Base-by-base conservation (phyloP, 1,140 invertebrate species). In the Coelopa frigida region DNA sequence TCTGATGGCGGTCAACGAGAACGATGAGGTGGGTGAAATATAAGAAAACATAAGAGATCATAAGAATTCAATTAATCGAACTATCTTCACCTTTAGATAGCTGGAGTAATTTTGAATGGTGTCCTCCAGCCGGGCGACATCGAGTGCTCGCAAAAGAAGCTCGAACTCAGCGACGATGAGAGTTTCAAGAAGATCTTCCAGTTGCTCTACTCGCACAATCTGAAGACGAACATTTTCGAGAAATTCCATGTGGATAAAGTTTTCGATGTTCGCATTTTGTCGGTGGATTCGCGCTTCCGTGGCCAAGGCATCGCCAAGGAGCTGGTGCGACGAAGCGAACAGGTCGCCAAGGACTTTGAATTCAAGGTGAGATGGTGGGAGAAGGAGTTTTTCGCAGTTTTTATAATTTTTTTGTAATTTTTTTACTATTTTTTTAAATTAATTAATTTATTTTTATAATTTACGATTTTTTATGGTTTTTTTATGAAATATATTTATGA, bases 201-300 rank as follows among this genome's bases (percentile, higher is more conserved):
- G 17, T 59, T 84, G 29, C 66, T 85, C 5, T 78, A 82, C 54
- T 73, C 72, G n/a, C 61, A 79, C 17, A 84, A 81, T 50, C 67
- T 78, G 27, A 73, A 75, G 44, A 52, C 78, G 26, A 73, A 84
- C 70, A 58, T 84, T 3, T 84, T 83, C 56, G 47, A 54, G 3
- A 78, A 75, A 39, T 85, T 80, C 64, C 61, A 76, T 36, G 80
- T 86, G 4, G 78, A 84, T 23, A 75, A 79, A 45, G 76, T 87
- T n/a, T 83, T 89, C 53, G 86, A 89, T 62, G 81, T 83, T 51
- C 74, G 85, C 36, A 87, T 89, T 49, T 77, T 89, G 8, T 85
- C 83, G 21, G 84, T 88, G 5, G 81, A 84, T 46, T 73, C 78
- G 18, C 64, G 72, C 33, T 84, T 77, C 48, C 74, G 86, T 7